These are phyloP conservation scores for Tetrax tetrax DNA, from an alignment of 2,113 vertebrate species.

Conservation along the genomic window DNA sequence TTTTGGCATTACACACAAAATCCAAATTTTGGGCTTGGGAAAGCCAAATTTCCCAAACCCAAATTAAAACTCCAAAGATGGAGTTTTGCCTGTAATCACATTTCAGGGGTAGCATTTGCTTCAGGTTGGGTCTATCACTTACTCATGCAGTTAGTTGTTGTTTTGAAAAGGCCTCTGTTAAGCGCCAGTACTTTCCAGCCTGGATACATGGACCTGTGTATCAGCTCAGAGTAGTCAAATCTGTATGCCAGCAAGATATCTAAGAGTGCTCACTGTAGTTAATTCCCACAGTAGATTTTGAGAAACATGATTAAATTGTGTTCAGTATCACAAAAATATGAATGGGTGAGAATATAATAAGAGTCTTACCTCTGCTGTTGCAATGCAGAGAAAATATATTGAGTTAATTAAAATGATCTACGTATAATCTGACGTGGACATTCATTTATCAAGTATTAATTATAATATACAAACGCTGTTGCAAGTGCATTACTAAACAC, in stretches of 20 bases:
- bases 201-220: neutral
- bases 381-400: neutral
- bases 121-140: neutral
- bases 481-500: neutral
- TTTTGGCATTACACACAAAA: neutral
- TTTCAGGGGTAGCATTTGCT: neutral
- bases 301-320: neutral
- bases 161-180: neutral
- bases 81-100: neutral
- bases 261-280: neutral
- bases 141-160: neutral
- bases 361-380: neutral
- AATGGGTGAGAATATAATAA: neutral
- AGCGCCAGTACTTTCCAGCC: neutral
- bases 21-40: neutral
- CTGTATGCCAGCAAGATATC: neutral
- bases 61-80: neutral
- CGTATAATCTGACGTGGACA: neutral
- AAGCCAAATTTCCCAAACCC: neutral
- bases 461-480: slow-evolving; percentile 21
- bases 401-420: neutral
- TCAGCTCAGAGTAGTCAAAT: neutral
- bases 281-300: neutral
- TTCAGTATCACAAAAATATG: neutral
- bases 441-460: slow-evolving; percentile 15